Conservation (phyloP, 2,888 invertebrate genomes). For the Hypolimnas misippus region DNA sequence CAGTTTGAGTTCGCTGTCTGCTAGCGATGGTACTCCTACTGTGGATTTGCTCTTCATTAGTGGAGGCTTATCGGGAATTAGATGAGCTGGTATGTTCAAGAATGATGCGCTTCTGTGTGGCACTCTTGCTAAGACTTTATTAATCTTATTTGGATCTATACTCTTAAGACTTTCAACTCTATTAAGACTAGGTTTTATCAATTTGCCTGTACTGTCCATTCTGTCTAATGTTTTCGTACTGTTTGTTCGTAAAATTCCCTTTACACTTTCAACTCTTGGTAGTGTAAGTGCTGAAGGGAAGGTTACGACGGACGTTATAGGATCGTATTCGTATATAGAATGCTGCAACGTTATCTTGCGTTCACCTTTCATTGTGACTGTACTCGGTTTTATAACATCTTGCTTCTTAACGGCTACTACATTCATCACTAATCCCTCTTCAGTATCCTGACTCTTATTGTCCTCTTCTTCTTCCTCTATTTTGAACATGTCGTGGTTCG, state of each 20-base stretch:
- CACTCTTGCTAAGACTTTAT: conserved; percentile 70
- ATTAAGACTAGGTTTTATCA: conserved; percentile 59
- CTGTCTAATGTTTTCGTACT: conserved; percentile 70
- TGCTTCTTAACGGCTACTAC: conserved; percentile 66
- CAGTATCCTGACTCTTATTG: conserved; percentile 65
- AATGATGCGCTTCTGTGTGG: conserved; percentile 80
- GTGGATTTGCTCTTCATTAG: conserved; percentile 74
- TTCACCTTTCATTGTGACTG: conserved; percentile 76
- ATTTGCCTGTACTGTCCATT: conserved; percentile 62
- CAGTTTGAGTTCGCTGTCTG: conserved; percentile 62
- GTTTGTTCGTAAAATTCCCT: conserved; percentile 73
- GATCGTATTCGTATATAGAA: conserved; percentile 71
- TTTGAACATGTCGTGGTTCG: conserved; percentile 74
- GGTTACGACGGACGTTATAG: conserved; percentile 57
- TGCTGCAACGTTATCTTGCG: conserved; percentile 71
- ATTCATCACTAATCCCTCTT: conserved; percentile 76
- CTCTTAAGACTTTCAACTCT: conserved; percentile 77
- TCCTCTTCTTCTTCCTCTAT: conserved; percentile 78
- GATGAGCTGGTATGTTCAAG: conserved; percentile 74
- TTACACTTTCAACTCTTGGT: conserved; percentile 74
- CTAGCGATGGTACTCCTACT: conserved; percentile 64
- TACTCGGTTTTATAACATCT: conserved; percentile 74
- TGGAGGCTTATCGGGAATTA: conserved; percentile 71
- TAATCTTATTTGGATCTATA: conserved; percentile 72
- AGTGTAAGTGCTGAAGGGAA: conserved; percentile 66